phyloP scores from a whole-genome alignment of 2,797 vertebrate genomes.

The Argya squamiceps region DNA sequence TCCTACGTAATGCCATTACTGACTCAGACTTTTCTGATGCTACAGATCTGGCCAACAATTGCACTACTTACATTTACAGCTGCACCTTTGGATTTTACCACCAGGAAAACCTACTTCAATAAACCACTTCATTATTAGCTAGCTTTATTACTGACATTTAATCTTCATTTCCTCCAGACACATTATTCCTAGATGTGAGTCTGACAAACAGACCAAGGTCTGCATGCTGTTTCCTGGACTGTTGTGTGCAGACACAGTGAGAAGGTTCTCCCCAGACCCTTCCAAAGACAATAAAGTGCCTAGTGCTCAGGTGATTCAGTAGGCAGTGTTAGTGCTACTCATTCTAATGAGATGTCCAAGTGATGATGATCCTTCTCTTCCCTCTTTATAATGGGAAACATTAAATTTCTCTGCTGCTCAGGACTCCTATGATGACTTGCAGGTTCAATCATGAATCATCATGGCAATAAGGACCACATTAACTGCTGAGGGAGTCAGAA shows the following conservation, averaged over 20 bases:
- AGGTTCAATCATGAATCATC: rapidly evolving
- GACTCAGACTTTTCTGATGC: background rate
- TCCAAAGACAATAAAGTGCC: rapidly evolving
- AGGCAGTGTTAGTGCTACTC: background rate
- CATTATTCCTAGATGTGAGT: background rate
- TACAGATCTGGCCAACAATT: background rate
- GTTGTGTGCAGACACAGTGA: rapidly evolving
- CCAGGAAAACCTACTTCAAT: background rate
- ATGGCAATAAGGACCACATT: background rate
- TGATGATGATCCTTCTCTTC: background rate
- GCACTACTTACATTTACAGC: background rate
- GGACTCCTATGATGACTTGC: background rate
- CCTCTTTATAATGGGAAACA: background rate
- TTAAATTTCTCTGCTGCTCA: background rate
- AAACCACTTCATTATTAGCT: background rate
- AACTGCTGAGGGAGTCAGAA: background rate
- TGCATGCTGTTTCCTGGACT: background rate
- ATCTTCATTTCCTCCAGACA: background rate
- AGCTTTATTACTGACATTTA: background rate
- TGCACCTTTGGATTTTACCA: background rate
- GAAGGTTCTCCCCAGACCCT: background rate
- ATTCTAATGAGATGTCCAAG: background rate
- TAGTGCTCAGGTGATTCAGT: background rate
- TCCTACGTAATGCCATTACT: background rate
- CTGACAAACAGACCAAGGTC: background rate